These are phyloP conservation scores for Chlorocebus sabaeus DNA, from an alignment of 2,113 vertebrate genomes.

Conservation along the genomic window DNA sequence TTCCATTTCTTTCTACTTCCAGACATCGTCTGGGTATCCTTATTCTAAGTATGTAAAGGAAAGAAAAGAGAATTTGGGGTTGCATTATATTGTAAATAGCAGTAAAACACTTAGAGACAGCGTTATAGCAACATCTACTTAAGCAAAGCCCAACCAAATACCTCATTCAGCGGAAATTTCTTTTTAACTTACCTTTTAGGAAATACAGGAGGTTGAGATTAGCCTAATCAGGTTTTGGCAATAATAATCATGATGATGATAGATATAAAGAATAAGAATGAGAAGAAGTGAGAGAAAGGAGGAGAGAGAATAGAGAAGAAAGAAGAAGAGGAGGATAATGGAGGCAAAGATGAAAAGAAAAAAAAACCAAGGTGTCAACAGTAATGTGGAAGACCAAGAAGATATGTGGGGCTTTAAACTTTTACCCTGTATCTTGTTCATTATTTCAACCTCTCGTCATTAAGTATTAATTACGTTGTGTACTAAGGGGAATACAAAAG, in stretches of 20 bases:
- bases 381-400: neutral
- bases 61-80: neutral
- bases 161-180: neutral
- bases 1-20: neutral
- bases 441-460: neutral
- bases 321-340: neutral
- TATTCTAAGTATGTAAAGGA: neutral
- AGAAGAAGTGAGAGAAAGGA: neutral
- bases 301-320: neutral
- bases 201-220: neutral
- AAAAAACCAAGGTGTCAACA: neutral
- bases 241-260: neutral
- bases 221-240: neutral
- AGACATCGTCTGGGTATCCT: neutral
- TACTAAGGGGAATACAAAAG: neutral
- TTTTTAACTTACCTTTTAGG: neutral
- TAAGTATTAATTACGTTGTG: neutral
- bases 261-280: neutral
- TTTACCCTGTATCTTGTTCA: neutral
- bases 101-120: neutral
- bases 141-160: neutral
- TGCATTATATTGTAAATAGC: neutral
- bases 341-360: neutral
- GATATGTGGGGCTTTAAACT: neutral
- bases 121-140: neutral